Evolutionary conservation across 2,113 vertebrate species (phyloP), one percentile per base, ranked within the genome.

Genomic region (Indicator indicator): DNA sequence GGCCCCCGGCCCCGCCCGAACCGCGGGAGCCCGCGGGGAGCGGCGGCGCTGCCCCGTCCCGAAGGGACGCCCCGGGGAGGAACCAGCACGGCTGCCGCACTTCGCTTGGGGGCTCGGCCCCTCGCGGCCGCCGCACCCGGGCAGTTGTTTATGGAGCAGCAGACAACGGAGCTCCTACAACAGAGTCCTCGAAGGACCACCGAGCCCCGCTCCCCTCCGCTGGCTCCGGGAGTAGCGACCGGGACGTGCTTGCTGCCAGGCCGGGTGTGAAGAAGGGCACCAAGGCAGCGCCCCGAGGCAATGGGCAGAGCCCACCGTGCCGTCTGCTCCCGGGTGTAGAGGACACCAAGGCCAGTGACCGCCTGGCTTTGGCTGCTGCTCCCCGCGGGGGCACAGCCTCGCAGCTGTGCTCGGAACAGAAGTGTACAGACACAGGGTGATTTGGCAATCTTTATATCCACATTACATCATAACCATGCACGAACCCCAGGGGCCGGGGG

Each of bases 361-460:
- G 10, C 23, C 8, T 16, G 33, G 33, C 60, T 24, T n/a, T 21
- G 55, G 28, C 55, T 56, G 28, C 63, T 19, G 30, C 58, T 30
- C 9, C 38, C 10, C 18, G 3, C 14, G 17, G 20, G 36, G 36
- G 16, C 62, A 27, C 38, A 19, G 63, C 62, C 62, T 40, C 12
- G 5, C 40, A 7, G 2, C 2, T 17, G 21, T 4, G n/a, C n/a
- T 50, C 27, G 70, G 46, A 93, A 95, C 86, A 83, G 62, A 91
- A 92, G 32, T 23, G 12, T 4, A 69, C 78, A 71, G 71, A 88
- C 52, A 28, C 30, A 2, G 6, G 33, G 12, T 67, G 86, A 67
- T 97, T 97, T 96, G 96, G 96, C 97, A 97, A 75, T 87, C 85
- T 96, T 96, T 97, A 96, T 97, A 92, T 95, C 93, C 95, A 96